phyloP scores from a whole-genome alignment of 2,888 invertebrate species.

The Spicauda simplicius region DNA sequence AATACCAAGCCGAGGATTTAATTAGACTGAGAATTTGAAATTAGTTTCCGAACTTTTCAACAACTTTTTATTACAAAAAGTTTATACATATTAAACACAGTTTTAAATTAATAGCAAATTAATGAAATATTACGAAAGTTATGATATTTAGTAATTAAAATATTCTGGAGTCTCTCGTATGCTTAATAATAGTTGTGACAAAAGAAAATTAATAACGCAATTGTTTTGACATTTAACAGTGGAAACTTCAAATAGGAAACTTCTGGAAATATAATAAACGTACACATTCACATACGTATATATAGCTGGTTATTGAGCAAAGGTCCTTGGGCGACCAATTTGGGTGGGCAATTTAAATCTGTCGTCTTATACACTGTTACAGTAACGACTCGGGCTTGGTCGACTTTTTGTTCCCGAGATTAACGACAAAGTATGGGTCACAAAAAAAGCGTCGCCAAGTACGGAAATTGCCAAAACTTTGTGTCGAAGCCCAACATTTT shows the following conservation, averaged over 20 bases:
- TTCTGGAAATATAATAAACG: background rate
- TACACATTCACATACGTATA: too few species aligned
- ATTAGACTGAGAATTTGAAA: too few species aligned
- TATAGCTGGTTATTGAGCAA: background rate
- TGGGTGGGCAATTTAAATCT: constrained; percentile 68
- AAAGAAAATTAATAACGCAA: background rate
- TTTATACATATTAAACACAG: too few species aligned
- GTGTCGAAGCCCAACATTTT: constrained; percentile 81
- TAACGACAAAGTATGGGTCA: constrained; percentile 81
- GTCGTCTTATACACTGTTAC: constrained; percentile 65
- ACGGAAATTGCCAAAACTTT: constrained; percentile 83
- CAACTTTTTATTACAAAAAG: too few species aligned
- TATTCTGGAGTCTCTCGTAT: background rate
- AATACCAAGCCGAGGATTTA: too few species aligned
- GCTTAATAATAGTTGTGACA: background rate
- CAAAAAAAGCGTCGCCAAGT: constrained; percentile 78
- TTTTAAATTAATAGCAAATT: too few species aligned
- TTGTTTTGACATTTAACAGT: background rate
- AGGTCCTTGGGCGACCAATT: constrained; percentile 49
- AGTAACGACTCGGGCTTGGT: constrained; percentile 68
- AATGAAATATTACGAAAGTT: too few species aligned
- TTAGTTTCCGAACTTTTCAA: too few species aligned
- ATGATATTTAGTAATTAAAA: too few species aligned
- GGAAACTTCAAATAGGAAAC: background rate
- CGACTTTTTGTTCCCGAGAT: constrained; percentile 80